Conservation (phyloP, 2,797 vertebrate genomes). For the Pseudomugil gertrudae region DNA sequence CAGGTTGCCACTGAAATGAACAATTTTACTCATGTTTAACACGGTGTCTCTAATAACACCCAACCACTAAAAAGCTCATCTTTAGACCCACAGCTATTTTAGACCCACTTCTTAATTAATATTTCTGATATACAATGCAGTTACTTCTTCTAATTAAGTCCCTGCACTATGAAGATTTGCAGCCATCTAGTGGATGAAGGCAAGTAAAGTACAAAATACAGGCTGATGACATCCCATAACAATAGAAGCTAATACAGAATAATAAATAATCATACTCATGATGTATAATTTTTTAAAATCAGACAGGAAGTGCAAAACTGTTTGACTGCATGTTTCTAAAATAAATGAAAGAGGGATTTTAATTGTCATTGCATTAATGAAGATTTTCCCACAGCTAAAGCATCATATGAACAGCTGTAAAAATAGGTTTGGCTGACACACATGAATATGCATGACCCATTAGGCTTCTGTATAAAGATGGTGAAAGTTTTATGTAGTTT, state of each 20-base stretch:
- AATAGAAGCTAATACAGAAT: not conserved
- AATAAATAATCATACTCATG: not conserved
- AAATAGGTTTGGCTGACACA: not conserved
- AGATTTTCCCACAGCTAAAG: not conserved
- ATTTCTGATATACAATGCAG: not conserved
- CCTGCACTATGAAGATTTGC: slow-evolving; percentile 31
- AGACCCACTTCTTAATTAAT: not conserved
- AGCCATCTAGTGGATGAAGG: slow-evolving; percentile 70
- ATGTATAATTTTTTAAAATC: not conserved
- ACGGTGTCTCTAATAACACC: not conserved
- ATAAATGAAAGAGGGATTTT: not conserved
- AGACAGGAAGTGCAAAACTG: not conserved
- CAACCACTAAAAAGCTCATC: not conserved
- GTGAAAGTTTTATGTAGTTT: not conserved
- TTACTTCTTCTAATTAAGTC: slow-evolving; percentile 18
- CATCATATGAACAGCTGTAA: not conserved
- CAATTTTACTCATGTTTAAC: not conserved
- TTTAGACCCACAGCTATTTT: slow-evolving; percentile 4
- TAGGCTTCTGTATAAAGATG: not conserved
- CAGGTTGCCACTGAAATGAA: not conserved
- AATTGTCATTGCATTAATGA: not conserved
- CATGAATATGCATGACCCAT: not conserved
- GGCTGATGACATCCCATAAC: not conserved
- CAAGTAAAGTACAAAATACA: slow-evolving; percentile 27
- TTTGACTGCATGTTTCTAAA: not conserved